Percentiles rank a stretch among this genome's conserved stretches.
Evolutionary conservation across 2,888 invertebrate species (phyloP).

Genomic region (Saturnia pavonia): DNA sequence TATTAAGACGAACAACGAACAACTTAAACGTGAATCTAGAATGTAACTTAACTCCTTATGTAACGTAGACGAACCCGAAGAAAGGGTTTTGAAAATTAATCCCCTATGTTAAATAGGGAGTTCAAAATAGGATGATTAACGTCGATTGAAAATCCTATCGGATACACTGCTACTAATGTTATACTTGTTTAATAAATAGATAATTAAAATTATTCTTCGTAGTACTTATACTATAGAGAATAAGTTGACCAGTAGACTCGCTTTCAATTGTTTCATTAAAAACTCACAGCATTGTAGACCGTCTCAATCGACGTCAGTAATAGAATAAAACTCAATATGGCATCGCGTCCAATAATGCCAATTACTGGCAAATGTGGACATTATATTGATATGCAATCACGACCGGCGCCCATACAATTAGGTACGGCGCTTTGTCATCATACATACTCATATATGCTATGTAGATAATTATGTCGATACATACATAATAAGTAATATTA

Average conservation of each 20-base stretch:
- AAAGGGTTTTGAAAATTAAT: not conserved
- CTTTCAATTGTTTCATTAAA: slow-evolving; percentile 13
- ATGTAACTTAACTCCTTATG: too few species aligned
- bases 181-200: not conserved
- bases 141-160: too few species aligned
- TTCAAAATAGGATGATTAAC: too few species aligned
- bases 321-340: slow-evolving; percentile 68
- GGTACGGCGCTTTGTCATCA: slow-evolving; percentile 39
- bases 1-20: not conserved
- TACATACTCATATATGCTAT: not conserved
- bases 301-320: slow-evolving; percentile 58
- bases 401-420: slow-evolving; percentile 67
- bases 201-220: not conserved
- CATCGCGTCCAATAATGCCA: slow-evolving; percentile 60
- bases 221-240: not conserved
- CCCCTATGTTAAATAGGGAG: too few species aligned
- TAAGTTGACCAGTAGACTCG: slow-evolving; percentile 18
- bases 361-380: slow-evolving; percentile 61
- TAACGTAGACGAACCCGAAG: not conserved
- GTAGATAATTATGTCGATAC: too few species aligned
- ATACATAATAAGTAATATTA: not conserved
- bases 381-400: slow-evolving; percentile 72
- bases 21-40: too few species aligned
- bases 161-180: too few species aligned
- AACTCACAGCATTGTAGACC: slow-evolving; percentile 21